These are phyloP conservation scores for Marcusenius ussheri DNA, from an alignment of 2,113 vertebrate species.

Conservation along the genomic window DNA sequence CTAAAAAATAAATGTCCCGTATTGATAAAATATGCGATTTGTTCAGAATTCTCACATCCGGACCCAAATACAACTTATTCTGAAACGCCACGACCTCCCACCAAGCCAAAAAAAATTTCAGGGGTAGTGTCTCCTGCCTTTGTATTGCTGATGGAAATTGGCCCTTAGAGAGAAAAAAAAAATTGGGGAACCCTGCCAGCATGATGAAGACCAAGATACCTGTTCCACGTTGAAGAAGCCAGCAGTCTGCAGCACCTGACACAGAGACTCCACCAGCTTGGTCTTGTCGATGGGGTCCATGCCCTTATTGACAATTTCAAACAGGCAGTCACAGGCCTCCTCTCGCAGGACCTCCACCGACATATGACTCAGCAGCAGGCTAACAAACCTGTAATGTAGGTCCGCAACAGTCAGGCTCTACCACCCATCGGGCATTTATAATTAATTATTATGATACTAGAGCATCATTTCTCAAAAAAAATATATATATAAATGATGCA, in stretches of 20 bases:
- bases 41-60: neutral
- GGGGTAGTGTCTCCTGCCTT: neutral
- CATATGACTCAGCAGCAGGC: constrained; percentile 95
- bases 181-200: neutral
- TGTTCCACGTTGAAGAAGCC: constrained; percentile 94
- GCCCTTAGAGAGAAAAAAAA: neutral
- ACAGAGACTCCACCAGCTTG: constrained; percentile 92
- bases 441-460: neutral
- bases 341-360: constrained; percentile 91
- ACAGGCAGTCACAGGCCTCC: constrained; percentile 96
- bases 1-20: neutral
- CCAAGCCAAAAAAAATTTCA: neutral
- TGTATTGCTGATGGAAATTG: neutral
- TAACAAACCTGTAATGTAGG: constrained; percentile 77
- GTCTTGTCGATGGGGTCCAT: constrained; percentile 98
- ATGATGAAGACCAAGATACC: constrained; percentile 50
- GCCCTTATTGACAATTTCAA: constrained; percentile 96
- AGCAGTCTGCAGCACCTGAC: constrained; percentile 84
- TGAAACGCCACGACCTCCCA: neutral
- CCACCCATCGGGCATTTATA: neutral
- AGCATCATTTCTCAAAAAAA: neutral
- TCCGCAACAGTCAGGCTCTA: neutral
- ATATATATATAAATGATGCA: neutral
- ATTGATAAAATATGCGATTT: neutral
- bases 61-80: neutral